A percentile compares a stretch with the other conserved stretches of the same genome.
These are phyloP conservation scores for Margaritifera margaritifera DNA, from an alignment of 2,888 invertebrate species.

Conservation along the genomic window DNA sequence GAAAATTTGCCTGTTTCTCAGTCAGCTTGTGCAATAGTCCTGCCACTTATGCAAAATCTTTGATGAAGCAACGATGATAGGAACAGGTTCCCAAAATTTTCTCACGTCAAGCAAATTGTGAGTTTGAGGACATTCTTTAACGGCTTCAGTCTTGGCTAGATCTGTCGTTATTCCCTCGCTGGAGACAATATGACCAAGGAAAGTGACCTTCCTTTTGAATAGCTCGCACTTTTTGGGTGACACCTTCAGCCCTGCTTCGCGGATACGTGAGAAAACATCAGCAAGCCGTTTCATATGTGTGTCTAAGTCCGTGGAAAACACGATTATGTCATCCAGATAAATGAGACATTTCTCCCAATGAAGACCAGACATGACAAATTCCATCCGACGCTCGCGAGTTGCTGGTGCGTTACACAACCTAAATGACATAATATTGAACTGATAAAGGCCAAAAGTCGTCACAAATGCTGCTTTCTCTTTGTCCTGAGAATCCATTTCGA, in stretches of 20 bases:
- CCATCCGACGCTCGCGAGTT: not conserved
- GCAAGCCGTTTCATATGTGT: not conserved
- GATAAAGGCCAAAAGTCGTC: too few relatives aligned
- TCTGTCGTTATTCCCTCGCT: conserved; percentile 5
- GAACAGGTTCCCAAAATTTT: conserved; percentile 7
- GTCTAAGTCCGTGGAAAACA: not conserved
- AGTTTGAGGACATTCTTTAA: conserved; percentile 2
- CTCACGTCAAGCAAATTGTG: conserved; percentile 6
- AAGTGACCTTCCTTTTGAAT: conserved; percentile 8
- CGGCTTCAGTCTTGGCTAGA: conserved; percentile 3
- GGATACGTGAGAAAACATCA: not conserved
- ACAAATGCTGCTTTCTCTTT: not conserved
- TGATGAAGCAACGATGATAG: conserved; percentile 14
- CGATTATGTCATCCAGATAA: conserved; percentile 1
- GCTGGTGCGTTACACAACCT: not conserved
- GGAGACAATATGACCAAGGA: conserved; percentile 14
- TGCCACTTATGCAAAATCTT: conserved; percentile 4
- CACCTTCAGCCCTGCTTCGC: conserved; percentile 8
- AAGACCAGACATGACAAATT: not conserved
- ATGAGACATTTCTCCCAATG: not conserved
- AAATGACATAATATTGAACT: too few relatives aligned
- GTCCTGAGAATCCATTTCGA: too few relatives aligned
- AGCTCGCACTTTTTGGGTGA: conserved; percentile 14
- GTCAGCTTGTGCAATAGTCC: conserved; percentile 8
- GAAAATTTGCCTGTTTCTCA: conserved; percentile 6